phyloP scores from a whole-genome alignment of 2,888 invertebrate genomes.

The Trachelus tabidus region DNA sequence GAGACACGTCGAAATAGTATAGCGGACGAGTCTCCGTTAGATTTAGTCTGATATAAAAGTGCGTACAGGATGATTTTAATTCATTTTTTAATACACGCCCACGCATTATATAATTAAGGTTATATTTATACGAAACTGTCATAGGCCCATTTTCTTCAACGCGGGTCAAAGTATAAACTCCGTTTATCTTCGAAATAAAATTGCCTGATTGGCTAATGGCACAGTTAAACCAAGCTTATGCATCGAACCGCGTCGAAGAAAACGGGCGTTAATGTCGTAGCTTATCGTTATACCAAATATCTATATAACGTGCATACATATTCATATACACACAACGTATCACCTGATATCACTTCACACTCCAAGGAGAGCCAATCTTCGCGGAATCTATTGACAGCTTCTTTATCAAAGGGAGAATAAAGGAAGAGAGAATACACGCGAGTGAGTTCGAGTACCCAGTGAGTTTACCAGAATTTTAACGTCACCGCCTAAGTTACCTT shows the following conservation, averaged over 20 bases:
- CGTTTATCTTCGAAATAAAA: too few species aligned
- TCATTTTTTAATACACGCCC: not conserved
- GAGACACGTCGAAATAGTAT: not conserved
- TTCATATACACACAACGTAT: not conserved
- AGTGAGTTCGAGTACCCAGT: not conserved
- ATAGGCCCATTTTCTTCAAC: too few species aligned
- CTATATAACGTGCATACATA: not conserved
- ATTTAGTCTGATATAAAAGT: not conserved
- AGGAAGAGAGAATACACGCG: not conserved
- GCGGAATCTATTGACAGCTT: not conserved
- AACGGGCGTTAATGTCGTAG: not conserved
- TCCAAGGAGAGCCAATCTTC: not conserved
- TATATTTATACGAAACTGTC: not conserved
- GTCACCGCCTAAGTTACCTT: not conserved
- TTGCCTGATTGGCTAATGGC: too few species aligned
- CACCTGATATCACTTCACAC: not conserved
- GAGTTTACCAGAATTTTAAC: not conserved
- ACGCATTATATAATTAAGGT: not conserved
- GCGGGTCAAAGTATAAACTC: too few species aligned
- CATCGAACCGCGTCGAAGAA: too few species aligned
- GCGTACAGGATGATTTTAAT: not conserved
- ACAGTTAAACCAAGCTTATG: too few species aligned
- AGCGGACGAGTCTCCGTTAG: not conserved
- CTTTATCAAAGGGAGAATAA: not conserved
- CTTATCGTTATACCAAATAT: not conserved